These are phyloP conservation scores for Turdus rufiventris DNA, from an alignment of 2,113 vertebrate species.

Conservation along the genomic window DNA sequence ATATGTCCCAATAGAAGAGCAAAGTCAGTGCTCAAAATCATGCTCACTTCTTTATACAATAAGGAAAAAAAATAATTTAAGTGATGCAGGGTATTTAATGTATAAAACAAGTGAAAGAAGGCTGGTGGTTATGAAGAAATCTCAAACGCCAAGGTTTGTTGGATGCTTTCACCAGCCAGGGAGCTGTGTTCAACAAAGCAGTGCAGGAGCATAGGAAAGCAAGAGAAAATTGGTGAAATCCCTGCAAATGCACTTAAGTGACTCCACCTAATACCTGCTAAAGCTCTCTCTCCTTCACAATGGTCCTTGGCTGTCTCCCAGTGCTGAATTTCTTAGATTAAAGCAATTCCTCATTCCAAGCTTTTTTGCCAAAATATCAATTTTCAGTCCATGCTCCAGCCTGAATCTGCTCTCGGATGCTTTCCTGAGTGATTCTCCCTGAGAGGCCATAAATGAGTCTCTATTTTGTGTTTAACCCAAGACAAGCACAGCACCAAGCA, in stretches of 20 bases:
- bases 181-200: background rate
- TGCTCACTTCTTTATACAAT: background rate
- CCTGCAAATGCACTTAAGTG: background rate
- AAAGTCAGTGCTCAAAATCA: rapidly evolving
- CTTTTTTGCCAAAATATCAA: background rate
- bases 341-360: background rate
- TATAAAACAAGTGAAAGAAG: background rate
- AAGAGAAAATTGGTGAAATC: background rate
- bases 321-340: background rate
- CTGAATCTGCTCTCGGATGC: background rate
- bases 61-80: background rate
- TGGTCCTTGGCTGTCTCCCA: background rate
- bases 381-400: background rate
- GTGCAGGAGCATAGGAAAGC: background rate
- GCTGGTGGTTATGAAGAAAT: background rate
- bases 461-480: background rate
- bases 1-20: rapidly evolving
- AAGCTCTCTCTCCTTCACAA: background rate
- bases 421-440: background rate
- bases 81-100: rapidly evolving
- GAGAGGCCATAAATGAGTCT: background rate
- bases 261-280: background rate
- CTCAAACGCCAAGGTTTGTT: background rate
- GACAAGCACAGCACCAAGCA: background rate
- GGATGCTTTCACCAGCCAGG: background rate